Evolutionary conservation across 2,113 vertebrate genomes (phyloP).

Genomic region (Vombatus ursinus): DNA sequence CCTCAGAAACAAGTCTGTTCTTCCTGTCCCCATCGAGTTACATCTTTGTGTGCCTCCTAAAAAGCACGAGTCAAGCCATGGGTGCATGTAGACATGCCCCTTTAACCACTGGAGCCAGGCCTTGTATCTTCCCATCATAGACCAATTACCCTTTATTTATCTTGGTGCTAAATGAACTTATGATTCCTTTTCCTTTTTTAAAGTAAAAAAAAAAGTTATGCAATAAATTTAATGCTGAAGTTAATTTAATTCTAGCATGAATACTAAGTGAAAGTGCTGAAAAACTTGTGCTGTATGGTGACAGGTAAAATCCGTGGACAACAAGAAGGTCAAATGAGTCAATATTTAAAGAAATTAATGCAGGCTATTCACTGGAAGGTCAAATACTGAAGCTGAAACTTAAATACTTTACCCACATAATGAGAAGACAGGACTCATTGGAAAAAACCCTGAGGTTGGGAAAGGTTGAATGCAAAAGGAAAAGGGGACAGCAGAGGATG

Average conservation of each 20-base stretch:
- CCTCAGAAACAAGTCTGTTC: background rate
- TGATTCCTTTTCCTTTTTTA: background rate
- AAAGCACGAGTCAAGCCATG: background rate
- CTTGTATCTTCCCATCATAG: background rate
- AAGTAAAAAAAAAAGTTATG: background rate
- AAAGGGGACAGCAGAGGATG: background rate
- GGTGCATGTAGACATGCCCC: background rate
- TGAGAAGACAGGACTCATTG: background rate
- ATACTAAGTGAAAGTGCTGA: background rate
- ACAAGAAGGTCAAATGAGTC: background rate
- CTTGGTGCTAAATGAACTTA: background rate
- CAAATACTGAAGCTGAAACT: background rate
- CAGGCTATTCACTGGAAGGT: background rate
- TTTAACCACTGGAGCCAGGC: slow-evolving; percentile 17
- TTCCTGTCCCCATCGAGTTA: background rate
- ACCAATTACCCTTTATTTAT: background rate
- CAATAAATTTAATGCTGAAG: background rate
- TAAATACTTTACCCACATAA: background rate
- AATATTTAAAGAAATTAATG: background rate
- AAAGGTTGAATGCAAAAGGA: background rate
- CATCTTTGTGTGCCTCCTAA: background rate
- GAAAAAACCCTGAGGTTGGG: background rate
- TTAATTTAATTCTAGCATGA: background rate
- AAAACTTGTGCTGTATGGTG: slow-evolving; percentile 18
- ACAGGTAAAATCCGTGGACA: background rate